Evolutionary conservation across 1,140 invertebrate species (phyloP).

Genomic region (Hyposmocoma kahamanoa): DNA sequence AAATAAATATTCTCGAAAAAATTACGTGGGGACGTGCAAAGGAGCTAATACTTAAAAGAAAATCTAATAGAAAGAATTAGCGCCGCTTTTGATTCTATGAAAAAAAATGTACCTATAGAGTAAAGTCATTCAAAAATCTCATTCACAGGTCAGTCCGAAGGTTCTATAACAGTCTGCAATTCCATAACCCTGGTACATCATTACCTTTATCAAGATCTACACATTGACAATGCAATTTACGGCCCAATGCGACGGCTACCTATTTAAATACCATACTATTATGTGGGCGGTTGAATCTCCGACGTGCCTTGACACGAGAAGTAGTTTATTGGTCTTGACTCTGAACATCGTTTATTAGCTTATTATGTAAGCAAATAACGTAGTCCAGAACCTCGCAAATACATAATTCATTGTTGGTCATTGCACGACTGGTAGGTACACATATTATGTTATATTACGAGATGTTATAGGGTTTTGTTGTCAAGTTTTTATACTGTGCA

Average conservation of each 20-base stretch:
- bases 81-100: too few species aligned
- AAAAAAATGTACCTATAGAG: neutral
- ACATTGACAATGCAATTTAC: constrained; percentile 14
- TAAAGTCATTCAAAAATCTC: neutral
- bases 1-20: too few species aligned
- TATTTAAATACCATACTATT: constrained; percentile 45
- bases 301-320: constrained; percentile 54
- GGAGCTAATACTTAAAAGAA: too few species aligned
- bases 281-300: constrained; percentile 43
- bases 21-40: too few species aligned
- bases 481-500: constrained; percentile 14
- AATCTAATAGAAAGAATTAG: too few species aligned
- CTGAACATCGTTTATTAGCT: constrained; percentile 15
- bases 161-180: constrained; percentile 14
- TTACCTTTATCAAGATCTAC: constrained; percentile 20
- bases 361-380: constrained; percentile 67
- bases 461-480: constrained; percentile 20
- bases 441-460: neutral
- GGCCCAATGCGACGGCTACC: constrained; percentile 14
- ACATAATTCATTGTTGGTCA: constrained; percentile 55
- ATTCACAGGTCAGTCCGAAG: neutral
- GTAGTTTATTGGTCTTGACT: constrained; percentile 46
- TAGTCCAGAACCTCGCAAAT: constrained; percentile 29
- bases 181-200: constrained; percentile 21
- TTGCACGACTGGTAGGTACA: constrained; percentile 23